A percentile compares a stretch with the other conserved stretches of the same genome.
Conservation (phyloP, 2,888 invertebrate genomes). For the Thera britannica region DNA sequence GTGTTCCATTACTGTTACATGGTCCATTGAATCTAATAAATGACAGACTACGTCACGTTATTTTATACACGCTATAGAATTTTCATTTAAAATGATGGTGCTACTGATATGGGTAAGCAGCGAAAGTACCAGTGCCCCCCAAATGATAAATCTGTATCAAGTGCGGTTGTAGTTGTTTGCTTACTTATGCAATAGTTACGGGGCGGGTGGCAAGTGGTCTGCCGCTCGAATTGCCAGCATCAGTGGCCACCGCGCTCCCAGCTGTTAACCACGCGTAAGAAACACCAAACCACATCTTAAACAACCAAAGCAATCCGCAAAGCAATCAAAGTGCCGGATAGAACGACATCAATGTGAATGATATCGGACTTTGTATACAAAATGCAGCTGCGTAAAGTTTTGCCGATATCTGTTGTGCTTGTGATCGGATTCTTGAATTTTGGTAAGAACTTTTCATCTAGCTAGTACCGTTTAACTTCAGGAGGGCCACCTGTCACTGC, state of each 20-base stretch:
- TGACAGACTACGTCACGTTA: constrained; percentile 27
- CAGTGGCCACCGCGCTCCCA: constrained; percentile 63
- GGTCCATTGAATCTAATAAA: constrained; percentile 39
- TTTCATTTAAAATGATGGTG: constrained; percentile 41
- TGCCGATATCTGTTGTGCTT: constrained; percentile 46
- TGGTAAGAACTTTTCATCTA: constrained; percentile 49
- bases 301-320: constrained; percentile 1
- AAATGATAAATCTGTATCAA: constrained; percentile 83
- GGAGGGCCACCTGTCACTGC: too few relatives aligned
- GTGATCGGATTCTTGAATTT: constrained; percentile 52
- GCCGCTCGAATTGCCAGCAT: constrained; percentile 56
- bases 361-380: constrained; percentile 21
- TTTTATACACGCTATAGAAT: constrained; percentile 27
- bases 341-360: constrained; percentile 16
- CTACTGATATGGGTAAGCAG: constrained; percentile 59
- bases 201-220: constrained; percentile 31
- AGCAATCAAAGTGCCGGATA: constrained; percentile 5
- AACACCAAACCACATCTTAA: constrained; percentile 25
- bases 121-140: constrained; percentile 82
- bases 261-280: constrained; percentile 49
- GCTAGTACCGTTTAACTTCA: background rate
- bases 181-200: constrained; percentile 69
- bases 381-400: constrained; percentile 51
- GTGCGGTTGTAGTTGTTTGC: constrained; percentile 40
- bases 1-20: constrained; percentile 38